These are phyloP conservation scores for Gallirallus australis DNA, from an alignment of 2,797 vertebrate genomes.

Conservation along the genomic window DNA sequence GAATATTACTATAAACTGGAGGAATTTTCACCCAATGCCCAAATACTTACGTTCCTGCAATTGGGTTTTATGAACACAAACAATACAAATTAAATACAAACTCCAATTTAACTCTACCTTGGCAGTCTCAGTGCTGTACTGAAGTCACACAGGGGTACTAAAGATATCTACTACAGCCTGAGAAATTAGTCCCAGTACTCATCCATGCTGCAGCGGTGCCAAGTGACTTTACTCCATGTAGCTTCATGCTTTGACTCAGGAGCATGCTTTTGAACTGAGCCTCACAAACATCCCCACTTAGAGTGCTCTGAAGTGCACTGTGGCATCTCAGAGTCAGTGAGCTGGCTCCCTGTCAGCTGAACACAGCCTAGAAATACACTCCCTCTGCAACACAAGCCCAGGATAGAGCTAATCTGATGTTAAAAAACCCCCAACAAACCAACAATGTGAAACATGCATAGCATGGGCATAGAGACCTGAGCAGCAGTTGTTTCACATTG, in stretches of 20 bases:
- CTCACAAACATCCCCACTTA: neutral
- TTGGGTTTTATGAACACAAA: neutral
- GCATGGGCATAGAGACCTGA: neutral
- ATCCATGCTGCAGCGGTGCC: neutral
- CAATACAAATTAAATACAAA: neutral
- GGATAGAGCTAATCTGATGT: neutral
- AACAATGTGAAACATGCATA: neutral
- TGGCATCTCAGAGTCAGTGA: fast-evolving
- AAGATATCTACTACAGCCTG: neutral
- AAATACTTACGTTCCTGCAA: neutral
- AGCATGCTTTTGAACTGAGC: neutral
- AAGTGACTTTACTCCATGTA: neutral
- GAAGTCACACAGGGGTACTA: neutral
- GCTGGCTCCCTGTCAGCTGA: neutral
- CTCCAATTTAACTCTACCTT: neutral
- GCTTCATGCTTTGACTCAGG: neutral
- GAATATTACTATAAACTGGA: neutral
- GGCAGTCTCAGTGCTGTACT: neutral
- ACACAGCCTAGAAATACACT: neutral
- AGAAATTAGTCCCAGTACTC: neutral
- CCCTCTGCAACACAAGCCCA: neutral
- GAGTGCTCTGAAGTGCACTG: neutral
- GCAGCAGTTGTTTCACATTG: neutral
- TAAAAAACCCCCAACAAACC: neutral
- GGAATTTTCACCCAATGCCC: neutral